Conservation (phyloP, 2,797 vertebrate species). For the Siniperca obscura region DNA sequence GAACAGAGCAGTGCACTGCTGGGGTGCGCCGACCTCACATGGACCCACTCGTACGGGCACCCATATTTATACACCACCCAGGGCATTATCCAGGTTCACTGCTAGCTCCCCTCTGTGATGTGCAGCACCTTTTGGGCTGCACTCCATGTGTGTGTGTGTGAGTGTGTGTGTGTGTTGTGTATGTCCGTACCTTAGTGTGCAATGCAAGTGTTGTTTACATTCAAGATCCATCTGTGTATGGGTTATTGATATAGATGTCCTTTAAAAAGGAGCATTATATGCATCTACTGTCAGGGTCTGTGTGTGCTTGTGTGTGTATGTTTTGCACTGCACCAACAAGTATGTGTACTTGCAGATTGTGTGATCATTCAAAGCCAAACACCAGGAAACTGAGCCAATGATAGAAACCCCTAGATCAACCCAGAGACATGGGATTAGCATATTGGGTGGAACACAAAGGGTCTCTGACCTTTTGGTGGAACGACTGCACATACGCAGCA, state of each 20-base stretch:
- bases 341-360: slow-evolving; percentile 4
- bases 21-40: slow-evolving; percentile 60
- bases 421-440: slow-evolving; percentile 35
- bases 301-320: slow-evolving; percentile 1
- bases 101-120: slow-evolving; percentile 47
- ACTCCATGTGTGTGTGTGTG: slow-evolving; percentile 25
- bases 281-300: neutral
- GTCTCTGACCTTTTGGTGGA: slow-evolving; percentile 49
- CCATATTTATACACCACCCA: slow-evolving; percentile 64
- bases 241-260: slow-evolving; percentile 33
- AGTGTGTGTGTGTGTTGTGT: slow-evolving; percentile 31
- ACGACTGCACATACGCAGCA: slow-evolving; percentile 35
- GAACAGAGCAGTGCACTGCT: slow-evolving; percentile 65
- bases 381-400: slow-evolving; percentile 37
- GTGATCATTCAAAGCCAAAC: slow-evolving; percentile 49
- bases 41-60: slow-evolving; percentile 62
- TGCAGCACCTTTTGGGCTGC: slow-evolving; percentile 36
- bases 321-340: slow-evolving; percentile 21
- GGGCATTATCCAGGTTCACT: slow-evolving; percentile 56
- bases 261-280: slow-evolving; percentile 21
- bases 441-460: slow-evolving; percentile 52
- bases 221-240: slow-evolving; percentile 37
- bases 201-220: slow-evolving; percentile 35
- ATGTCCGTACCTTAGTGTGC: slow-evolving; percentile 6
- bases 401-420: slow-evolving; percentile 22